phyloP scores from a whole-genome alignment of 1,140 invertebrate species.

The Bursaphelenchus mucronatus region DNA sequence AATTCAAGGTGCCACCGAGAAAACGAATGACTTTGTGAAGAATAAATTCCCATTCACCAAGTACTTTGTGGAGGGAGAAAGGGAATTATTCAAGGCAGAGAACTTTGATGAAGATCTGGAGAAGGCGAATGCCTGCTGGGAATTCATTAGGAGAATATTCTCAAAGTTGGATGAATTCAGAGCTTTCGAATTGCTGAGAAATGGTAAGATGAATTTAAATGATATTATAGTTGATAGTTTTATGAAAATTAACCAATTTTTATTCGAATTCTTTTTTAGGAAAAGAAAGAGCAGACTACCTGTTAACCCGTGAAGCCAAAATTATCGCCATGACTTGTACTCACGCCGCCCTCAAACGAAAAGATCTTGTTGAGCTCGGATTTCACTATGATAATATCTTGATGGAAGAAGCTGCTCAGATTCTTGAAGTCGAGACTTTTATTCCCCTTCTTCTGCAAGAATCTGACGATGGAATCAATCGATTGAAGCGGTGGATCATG shows the following conservation, averaged over 20 bases:
- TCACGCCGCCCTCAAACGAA: constrained; percentile 91
- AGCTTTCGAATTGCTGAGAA: constrained; percentile 87
- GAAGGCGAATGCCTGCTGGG: constrained; percentile 85
- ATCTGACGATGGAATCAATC: constrained; percentile 87
- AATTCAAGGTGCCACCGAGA: constrained; percentile 62
- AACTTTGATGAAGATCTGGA: constrained; percentile 80
- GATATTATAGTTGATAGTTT: constrained; percentile 63
- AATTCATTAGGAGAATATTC: constrained; percentile 92
- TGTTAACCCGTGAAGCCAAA: constrained; percentile 88
- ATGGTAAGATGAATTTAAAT: constrained; percentile 77
- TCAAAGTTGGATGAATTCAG: constrained; percentile 93
- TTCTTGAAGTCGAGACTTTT: constrained; percentile 98
- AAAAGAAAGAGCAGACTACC: background rate
- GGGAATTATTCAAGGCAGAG: constrained; percentile 52
- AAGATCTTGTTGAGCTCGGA: constrained; percentile 87
- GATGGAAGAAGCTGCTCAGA: constrained; percentile 99
- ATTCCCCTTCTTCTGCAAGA: constrained; percentile 95
- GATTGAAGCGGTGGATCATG: constrained; percentile 99
- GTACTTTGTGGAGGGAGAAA: constrained; percentile 74
- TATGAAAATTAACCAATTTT: constrained; percentile 71
- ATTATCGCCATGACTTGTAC: constrained; percentile 99
- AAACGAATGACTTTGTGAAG: constrained; percentile 24
- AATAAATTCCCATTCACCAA: constrained; percentile 84
- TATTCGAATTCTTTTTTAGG: constrained; percentile 10
- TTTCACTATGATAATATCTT: constrained; percentile 67